Percentiles rank a stretch among this genome's conserved stretches.
Conservation (phyloP, 2,113 vertebrate species). For the Axis porcinus region DNA sequence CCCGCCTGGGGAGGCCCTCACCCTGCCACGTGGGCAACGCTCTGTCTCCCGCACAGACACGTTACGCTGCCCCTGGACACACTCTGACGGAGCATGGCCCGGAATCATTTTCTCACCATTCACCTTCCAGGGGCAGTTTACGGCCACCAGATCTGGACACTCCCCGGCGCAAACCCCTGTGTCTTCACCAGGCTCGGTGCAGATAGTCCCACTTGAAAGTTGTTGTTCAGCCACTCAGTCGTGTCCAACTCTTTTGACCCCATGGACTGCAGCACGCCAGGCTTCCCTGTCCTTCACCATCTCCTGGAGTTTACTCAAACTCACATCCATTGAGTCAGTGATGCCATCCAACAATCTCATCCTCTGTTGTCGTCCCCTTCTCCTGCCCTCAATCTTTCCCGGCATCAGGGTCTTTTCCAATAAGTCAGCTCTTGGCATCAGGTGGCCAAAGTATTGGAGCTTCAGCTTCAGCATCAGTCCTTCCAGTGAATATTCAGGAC, state of each 20-base stretch:
- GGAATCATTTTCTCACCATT: neutral
- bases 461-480: neutral
- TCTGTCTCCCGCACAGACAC: neutral
- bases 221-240: neutral
- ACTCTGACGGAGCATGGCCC: rapidly evolving
- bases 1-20: neutral
- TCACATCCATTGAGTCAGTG: neutral
- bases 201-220: neutral
- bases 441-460: neutral
- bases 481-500: neutral
- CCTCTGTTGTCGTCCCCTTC: neutral
- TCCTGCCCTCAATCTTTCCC: neutral
- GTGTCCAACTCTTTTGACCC: neutral
- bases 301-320: neutral
- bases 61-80: rapidly evolving
- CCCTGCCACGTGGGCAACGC: rapidly evolving
- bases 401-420: neutral
- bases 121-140: neutral
- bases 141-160: neutral
- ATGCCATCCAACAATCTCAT: neutral
- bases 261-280: neutral
- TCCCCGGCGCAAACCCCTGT: rapidly evolving
- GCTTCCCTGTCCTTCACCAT: neutral
- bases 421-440: neutral
- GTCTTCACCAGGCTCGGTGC: neutral